Evolutionary conservation across 2,797 vertebrate species (phyloP), one percentile per base, ranked within the genome.

Genomic region (Protonibea diacanthus): DNA sequence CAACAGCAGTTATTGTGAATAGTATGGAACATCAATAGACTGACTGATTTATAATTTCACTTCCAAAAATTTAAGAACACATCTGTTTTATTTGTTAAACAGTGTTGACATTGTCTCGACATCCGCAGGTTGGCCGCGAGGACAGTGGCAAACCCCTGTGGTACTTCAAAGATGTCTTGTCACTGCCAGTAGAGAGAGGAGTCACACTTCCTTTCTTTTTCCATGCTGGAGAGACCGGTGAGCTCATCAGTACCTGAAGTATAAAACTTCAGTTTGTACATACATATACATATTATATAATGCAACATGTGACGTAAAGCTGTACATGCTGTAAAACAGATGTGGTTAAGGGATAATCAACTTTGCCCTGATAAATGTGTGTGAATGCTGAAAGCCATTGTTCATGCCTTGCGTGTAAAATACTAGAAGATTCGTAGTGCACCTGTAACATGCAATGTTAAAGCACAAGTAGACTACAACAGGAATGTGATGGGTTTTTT

Each of bases 161-260:
- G 93, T 92, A 97, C 40, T 94, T 97, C 83, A 95, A 88, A 84
- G 95, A 97, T 2, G 96, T 93, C 44, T 85, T 99, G 86, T 95
- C 86, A 10, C 81, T 97, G 60, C 97, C 97, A 0, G 84, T 66
- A 56, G 80, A 93, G 21, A 83, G 25, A 66, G 95, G 96, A 0
- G 23, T 95, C 60, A 52, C 82, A 0, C 92, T 99, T 68, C 96
- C 97, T 0, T 99, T 94, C 90, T 98, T 97, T 76, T 98, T 99
- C 87, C 97, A 98, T 1, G 97, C 97, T 29, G 98, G 97, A 61
- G 97, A 99, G 87, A 99, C 97, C 0, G 87, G 97, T 99, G 92
- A 96, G 95, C 40, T 70, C 21, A 49, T 49, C 18, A 10, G 5
- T 27, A 25, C 17, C 48, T 5, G 25, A 45, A 17, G 17, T 59